Evolutionary conservation across 1,140 invertebrate species (phyloP), one percentile per base, ranked within the genome.

Genomic region (Anthonomus grandis): DNA sequence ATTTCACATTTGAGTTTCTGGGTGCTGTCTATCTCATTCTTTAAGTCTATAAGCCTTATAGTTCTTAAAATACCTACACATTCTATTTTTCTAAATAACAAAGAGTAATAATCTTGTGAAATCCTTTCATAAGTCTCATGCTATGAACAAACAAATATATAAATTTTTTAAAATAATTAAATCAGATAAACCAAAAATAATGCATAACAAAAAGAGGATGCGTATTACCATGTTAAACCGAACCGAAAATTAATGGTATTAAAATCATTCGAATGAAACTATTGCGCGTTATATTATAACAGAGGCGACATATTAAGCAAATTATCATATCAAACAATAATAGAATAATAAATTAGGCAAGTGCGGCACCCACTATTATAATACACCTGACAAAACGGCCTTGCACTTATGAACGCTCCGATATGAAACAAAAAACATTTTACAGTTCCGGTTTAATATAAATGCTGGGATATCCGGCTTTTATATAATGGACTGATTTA

Each of bases 251-350:
- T 31, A 53, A 53, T 44, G 50, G 23, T 31, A 44, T 53, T 53
- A 27, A 27, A 53, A 44, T 53, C 58, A 50, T 24, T 47, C 38
- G 44, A 24, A 54, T 50, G 58, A 55, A 60, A 60, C 58, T 38
- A 54, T 49, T 49, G 37, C 51, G 58, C 27, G 19, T 50, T n/a
- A n/a, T n/a, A n/a, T n/a, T 57, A 49, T 57, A 36, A 57, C 48
- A 50, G 36, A 18, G n/a, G 31, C 27, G 21, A 37, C 22, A 46
- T 52, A 56, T 56, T 57, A 47, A 50, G 47, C 53, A 46, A 61
- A 61, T 61, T 61, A 61, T 61, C 59, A 61, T 61, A 61, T 61
- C 39, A 56, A 50, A 57, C 59, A 56, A 56, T 50, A 61, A 60
- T 42, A 51, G 37, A 44, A 55, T 55, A 34, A 54, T 36, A 54